Percentiles rank a stretch among this genome's conserved stretches.
phyloP scores from a whole-genome alignment of 2,113 vertebrate species.

The Austrofundulus limnaeus region DNA sequence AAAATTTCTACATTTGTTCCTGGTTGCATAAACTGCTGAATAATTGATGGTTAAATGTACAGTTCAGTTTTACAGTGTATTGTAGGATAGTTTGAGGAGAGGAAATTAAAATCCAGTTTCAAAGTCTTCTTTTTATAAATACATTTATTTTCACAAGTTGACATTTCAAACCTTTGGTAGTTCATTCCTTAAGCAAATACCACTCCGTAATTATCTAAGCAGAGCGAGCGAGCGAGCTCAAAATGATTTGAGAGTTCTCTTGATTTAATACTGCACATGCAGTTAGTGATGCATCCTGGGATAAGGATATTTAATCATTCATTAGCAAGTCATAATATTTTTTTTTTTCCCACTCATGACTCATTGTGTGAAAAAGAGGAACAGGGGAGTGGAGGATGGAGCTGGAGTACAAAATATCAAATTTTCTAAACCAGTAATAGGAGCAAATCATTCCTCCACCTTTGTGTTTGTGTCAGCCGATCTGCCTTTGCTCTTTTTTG shows the following conservation, averaged over 20 bases:
- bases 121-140: slow-evolving; percentile 3
- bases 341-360: slow-evolving; percentile 26
- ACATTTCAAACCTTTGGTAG: slow-evolving; percentile 14
- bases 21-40: neutral
- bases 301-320: slow-evolving; percentile 61
- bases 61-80: neutral
- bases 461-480: slow-evolving; percentile 43
- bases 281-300: slow-evolving; percentile 42
- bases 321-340: slow-evolving; percentile 33
- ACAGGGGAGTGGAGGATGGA: neutral
- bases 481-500: slow-evolving; percentile 37
- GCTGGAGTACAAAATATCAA: slow-evolving; percentile 17
- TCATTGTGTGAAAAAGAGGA: slow-evolving; percentile 16
- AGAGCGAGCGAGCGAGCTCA: slow-evolving; percentile 34
- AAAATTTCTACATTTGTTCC: no score
- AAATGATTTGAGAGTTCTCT: slow-evolving; percentile 47
- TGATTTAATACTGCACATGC: slow-evolving; percentile 45
- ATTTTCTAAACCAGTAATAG: slow-evolving; percentile 32
- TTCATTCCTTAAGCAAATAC: slow-evolving; percentile 15
- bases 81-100: neutral
- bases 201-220: slow-evolving; percentile 14
- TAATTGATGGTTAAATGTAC: neutral
- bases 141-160: slow-evolving; percentile 10
- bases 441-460: slow-evolving; percentile 28
- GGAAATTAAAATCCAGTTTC: neutral